phyloP scores from a whole-genome alignment of 2,113 vertebrate species.

The Macaca fascicularis region T2T-MFA8v1.1 NC_088380.1:37237501-37238000 shows the following conservation, averaged over 20 bases:
- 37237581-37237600: no score
- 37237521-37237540: no score
- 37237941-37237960: background rate
- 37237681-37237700: background rate
- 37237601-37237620: no score
- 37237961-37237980: background rate
- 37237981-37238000: background rate
- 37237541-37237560: no score
- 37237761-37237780: background rate
- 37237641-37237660: background rate
- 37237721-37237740: background rate
- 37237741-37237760: constrained; percentile 13
- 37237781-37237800: background rate
- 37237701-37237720: background rate
- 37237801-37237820: background rate
- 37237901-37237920: background rate
- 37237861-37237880: background rate
- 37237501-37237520: no score
- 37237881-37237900: constrained; percentile 26
- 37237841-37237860: background rate
- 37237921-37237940: background rate
- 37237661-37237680: background rate
- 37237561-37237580: no score
- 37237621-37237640: constrained; percentile 12
- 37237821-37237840: background rate